phyloP scores from a whole-genome alignment of 1,140 invertebrate genomes.

The Eueides isabella region DNA sequence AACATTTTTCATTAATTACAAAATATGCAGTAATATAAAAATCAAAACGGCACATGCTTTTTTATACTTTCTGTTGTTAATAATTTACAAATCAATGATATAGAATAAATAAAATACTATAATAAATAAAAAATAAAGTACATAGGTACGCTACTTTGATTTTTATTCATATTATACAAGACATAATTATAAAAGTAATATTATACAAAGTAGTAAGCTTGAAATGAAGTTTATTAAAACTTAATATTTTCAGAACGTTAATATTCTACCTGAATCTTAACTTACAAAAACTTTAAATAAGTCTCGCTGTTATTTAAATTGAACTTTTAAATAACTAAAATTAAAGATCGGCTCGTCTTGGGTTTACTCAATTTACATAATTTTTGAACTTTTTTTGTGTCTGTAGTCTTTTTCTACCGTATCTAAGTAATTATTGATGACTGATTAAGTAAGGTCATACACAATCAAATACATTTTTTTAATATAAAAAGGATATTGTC shows the following conservation, averaged over 20 bases:
- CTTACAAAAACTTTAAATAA: neutral
- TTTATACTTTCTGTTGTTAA: too few species aligned
- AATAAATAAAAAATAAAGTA: too few species aligned
- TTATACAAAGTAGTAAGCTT: too few species aligned
- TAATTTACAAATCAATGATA: too few species aligned
- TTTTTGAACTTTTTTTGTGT: neutral
- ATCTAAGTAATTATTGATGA: neutral
- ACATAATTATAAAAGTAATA: neutral
- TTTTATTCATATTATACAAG: too few species aligned
- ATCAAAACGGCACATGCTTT: too few species aligned
- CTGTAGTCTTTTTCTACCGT: neutral
- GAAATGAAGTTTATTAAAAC: too few species aligned
- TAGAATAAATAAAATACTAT: too few species aligned
- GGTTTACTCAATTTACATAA: constrained; percentile 1
- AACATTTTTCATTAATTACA: too few species aligned
- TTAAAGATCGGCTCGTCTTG: neutral
- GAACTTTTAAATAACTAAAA: constrained; percentile 15
- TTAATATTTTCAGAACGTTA: too few species aligned
- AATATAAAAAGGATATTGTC: neutral
- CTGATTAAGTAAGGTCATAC: neutral
- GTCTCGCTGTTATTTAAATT: neutral
- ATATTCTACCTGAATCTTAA: neutral
- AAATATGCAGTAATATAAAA: too few species aligned
- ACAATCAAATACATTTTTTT: neutral
- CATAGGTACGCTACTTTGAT: too few species aligned